A percentile compares a stretch with the other conserved stretches of the same genome.
Evolutionary conservation across 2,888 invertebrate species (phyloP).

Genomic region (Antitype chi): DNA sequence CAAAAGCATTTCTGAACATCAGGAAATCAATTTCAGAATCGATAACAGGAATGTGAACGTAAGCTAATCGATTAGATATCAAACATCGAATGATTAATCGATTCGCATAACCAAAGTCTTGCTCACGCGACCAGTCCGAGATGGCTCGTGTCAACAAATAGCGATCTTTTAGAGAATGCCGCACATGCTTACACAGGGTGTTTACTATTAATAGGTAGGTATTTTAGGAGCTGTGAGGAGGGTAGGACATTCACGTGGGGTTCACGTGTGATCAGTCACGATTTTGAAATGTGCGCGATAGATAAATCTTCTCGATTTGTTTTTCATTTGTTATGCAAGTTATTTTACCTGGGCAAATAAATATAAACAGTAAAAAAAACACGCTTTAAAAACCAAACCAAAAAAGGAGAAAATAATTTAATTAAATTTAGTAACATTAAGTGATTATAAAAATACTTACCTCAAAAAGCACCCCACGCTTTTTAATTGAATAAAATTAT

Average conservation of each 20-base stretch:
- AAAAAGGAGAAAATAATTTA: too few relatives aligned
- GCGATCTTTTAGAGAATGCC: constrained; percentile 14
- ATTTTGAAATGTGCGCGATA: constrained; percentile 3
- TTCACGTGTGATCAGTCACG: neutral
- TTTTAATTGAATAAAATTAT: too few relatives aligned
- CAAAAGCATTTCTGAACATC: constrained; percentile 20
- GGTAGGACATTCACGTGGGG: constrained; percentile 39
- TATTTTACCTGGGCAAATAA: neutral
- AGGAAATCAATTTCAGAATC: constrained; percentile 51
- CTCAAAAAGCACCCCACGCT: too few relatives aligned
- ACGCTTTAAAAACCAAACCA: too few relatives aligned
- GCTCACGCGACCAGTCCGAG: constrained; percentile 26
- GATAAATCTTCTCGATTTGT: neutral
- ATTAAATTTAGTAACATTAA: too few relatives aligned
- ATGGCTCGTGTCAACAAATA: constrained; percentile 40
- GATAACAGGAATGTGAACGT: constrained; percentile 50
- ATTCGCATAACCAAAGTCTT: constrained; percentile 18
- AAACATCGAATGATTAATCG: constrained; percentile 58
- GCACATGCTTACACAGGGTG: neutral
- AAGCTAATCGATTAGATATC: constrained; percentile 54
- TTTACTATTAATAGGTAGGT: constrained; percentile 11
- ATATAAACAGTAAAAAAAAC: neutral
- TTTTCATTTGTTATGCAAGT: neutral
- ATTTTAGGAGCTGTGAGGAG: constrained; percentile 42
- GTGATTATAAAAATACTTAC: too few relatives aligned